phyloP scores from a whole-genome alignment of 2,113 vertebrate species.

The Nothocercus julius region DNA sequence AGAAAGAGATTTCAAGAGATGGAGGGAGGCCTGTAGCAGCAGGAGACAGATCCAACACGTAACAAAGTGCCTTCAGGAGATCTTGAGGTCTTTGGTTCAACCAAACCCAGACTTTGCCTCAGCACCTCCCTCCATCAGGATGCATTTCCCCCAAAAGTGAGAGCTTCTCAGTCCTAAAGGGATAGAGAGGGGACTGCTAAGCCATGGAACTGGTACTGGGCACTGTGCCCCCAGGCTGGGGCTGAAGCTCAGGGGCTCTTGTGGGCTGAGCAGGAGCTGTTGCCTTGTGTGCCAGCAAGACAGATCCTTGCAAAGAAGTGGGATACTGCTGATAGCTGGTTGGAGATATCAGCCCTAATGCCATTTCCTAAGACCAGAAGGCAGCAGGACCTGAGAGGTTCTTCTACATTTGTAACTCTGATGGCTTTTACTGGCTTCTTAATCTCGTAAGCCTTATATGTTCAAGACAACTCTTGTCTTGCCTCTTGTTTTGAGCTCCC shows the following conservation, averaged over 20 bases:
- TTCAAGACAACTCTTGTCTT: neutral
- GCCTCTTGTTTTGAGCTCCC: neutral
- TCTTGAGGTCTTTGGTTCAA: neutral
- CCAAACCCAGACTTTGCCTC: neutral
- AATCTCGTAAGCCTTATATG: neutral
- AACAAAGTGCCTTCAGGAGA: neutral
- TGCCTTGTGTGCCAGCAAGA: neutral
- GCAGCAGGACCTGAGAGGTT: neutral
- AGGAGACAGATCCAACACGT: neutral
- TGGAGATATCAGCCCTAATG: neutral
- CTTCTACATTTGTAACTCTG: neutral
- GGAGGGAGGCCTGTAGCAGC: neutral
- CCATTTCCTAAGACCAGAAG: neutral
- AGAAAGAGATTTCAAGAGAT: neutral
- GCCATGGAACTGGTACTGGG: neutral
- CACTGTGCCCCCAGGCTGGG: neutral
- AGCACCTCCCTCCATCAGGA: neutral
- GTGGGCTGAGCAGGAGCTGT: neutral
- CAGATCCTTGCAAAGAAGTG: neutral
- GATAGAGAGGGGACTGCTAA: neutral
- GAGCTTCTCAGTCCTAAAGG: neutral
- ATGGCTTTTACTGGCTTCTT: neutral
- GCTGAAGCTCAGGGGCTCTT: neutral
- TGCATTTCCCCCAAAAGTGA: neutral
- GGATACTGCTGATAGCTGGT: neutral